These are phyloP conservation scores for Hippocampus comes DNA, from an alignment of 2,113 vertebrate species.

Conservation along the genomic window DNA sequence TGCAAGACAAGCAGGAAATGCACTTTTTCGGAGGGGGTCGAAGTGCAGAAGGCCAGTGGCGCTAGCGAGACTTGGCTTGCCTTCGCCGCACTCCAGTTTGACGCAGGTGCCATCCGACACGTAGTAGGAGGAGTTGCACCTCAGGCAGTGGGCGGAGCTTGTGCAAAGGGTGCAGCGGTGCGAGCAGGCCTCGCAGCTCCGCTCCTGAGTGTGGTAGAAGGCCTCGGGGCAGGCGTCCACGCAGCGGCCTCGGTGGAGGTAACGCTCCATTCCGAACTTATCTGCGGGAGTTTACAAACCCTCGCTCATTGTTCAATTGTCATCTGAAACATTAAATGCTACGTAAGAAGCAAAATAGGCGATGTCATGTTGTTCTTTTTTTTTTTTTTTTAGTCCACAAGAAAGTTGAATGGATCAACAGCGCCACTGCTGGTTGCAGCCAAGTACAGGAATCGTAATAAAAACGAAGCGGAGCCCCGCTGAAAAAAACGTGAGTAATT, in stretches of 20 bases:
- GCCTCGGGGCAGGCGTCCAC: conserved; percentile 75
- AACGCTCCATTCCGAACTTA: conserved; percentile 70
- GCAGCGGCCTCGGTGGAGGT: conserved; percentile 77
- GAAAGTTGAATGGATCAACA: no score
- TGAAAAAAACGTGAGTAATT: no score
- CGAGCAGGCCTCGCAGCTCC: conserved; percentile 75
- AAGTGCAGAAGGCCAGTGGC: background rate
- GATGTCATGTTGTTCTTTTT: background rate
- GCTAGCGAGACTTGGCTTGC: conserved; percentile 54
- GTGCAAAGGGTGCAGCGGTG: conserved; percentile 78
- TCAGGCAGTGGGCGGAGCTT: conserved; percentile 65
- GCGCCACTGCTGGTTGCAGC: no score
- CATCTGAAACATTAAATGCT: no score
- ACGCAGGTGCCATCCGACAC: conserved; percentile 72
- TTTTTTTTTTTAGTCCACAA: background rate
- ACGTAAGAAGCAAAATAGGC: no score
- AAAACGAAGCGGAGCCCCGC: no score
- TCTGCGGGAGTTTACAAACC: conserved; percentile 65
- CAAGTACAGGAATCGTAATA: no score
- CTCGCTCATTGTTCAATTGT: background rate
- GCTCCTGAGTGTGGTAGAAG: conserved; percentile 64
- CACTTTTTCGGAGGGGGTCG: background rate
- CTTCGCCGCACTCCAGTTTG: conserved; percentile 77
- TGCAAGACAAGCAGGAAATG: conserved; percentile 41
- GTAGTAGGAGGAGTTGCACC: conserved; percentile 75